phyloP scores from a whole-genome alignment of 1,140 invertebrate genomes.

The Rhopalosiphum maidis region DNA sequence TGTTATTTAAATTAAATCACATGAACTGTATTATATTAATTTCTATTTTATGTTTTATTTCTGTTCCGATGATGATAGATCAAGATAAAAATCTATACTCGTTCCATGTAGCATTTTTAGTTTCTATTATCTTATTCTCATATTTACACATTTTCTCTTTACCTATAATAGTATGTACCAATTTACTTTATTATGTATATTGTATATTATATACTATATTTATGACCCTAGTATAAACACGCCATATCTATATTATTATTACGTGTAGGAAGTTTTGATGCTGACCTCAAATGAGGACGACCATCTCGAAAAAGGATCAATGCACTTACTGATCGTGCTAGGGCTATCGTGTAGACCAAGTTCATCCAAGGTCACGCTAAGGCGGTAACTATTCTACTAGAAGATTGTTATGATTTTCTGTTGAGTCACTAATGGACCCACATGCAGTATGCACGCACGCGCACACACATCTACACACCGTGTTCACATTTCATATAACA shows the following conservation, averaged over 20 bases:
- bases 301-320: conserved; percentile 47
- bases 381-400: conserved; percentile 24
- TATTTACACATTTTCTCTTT: background rate
- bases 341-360: conserved; percentile 37
- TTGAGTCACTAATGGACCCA: conserved; percentile 46
- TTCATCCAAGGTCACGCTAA: conserved; percentile 48
- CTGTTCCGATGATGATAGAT: background rate
- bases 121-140: background rate
- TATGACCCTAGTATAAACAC: background rate
- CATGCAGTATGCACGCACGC: background rate
- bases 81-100: background rate
- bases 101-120: background rate
- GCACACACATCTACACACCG: background rate
- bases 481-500: background rate
- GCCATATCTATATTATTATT: background rate
- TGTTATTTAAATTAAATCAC: too few species aligned
- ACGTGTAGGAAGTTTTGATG: conserved; percentile 35
- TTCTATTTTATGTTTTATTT: background rate
- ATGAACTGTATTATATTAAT: background rate
- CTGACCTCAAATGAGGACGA: conserved; percentile 45
- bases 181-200: background rate
- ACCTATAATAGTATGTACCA: background rate
- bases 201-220: background rate
- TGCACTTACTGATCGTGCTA: conserved; percentile 36
- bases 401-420: conserved; percentile 46